phyloP scores from a whole-genome alignment of 2,113 vertebrate species.

The Diadophis punctatus region DNA sequence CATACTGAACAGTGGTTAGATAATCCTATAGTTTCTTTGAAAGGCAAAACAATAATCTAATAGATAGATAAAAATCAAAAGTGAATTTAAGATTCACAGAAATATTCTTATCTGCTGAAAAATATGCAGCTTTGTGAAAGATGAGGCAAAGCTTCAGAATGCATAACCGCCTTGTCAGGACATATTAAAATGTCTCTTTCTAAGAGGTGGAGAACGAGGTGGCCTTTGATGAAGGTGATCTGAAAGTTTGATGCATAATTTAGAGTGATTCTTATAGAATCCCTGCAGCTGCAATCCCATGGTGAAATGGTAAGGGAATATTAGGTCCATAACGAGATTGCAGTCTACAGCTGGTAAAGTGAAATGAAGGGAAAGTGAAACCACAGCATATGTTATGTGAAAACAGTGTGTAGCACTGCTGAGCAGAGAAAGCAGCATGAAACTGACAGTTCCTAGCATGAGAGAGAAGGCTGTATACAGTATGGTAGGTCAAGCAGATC shows the following conservation, averaged over 20 bases:
- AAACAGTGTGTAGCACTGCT: neutral
- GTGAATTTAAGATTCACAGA: neutral
- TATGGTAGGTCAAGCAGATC: neutral
- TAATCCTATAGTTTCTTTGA: neutral
- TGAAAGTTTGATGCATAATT: neutral
- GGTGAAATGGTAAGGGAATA: neutral
- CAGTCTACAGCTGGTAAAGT: neutral
- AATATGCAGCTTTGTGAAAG: neutral
- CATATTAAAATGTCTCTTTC: neutral
- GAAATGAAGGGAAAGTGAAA: constrained; percentile 1
- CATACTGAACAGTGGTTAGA: neutral
- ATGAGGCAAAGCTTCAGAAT: neutral
- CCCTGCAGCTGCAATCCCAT: neutral
- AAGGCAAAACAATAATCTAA: neutral
- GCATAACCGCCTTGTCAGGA: neutral
- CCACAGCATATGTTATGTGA: neutral
- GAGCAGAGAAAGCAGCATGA: neutral
- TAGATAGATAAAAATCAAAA: neutral
- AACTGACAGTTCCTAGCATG: neutral
- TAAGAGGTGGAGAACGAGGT: neutral
- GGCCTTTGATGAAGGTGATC: neutral
- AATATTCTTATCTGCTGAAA: neutral
- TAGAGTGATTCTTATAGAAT: neutral
- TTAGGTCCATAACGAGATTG: neutral
- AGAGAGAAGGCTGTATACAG: neutral